Evolutionary conservation across 2,113 vertebrate species (phyloP).

Genomic region (Urocolius indicus): DNA sequence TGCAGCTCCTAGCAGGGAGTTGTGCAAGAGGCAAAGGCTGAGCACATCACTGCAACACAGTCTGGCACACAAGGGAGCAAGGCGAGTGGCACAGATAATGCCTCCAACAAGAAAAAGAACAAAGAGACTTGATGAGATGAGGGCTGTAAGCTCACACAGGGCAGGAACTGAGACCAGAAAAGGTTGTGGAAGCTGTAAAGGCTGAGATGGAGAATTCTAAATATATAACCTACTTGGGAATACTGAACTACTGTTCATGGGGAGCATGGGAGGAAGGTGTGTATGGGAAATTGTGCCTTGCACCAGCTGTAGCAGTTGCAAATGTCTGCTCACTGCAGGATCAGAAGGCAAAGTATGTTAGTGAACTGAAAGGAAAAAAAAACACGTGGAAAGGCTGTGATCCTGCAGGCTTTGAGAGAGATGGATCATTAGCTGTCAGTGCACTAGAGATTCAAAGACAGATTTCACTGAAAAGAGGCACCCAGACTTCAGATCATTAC

Average conservation of each 20-base stretch:
- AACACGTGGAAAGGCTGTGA: neutral
- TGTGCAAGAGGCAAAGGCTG: neutral
- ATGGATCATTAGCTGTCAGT: neutral
- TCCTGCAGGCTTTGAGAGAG: neutral
- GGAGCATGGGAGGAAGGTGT: rapidly evolving
- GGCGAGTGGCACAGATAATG: rapidly evolving
- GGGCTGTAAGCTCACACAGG: neutral
- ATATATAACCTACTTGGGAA: neutral
- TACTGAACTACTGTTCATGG: neutral
- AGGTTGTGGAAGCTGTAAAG: neutral
- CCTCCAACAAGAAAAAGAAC: rapidly evolving
- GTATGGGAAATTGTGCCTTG: rapidly evolving
- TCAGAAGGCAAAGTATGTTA: neutral
- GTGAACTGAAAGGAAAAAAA: neutral
- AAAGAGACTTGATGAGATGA: neutral
- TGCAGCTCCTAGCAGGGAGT: neutral
- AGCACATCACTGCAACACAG: rapidly evolving
- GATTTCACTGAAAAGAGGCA: neutral
- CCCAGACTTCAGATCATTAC: neutral
- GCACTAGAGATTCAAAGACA: neutral
- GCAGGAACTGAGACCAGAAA: neutral
- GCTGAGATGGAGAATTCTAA: neutral
- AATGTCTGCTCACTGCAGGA: neutral
- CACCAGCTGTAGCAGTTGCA: rapidly evolving
- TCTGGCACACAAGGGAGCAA: neutral